Percentiles rank a stretch among this genome's conserved stretches.
phyloP scores from a whole-genome alignment of 2,888 invertebrate genomes.

The Artemia sinica region DNA sequence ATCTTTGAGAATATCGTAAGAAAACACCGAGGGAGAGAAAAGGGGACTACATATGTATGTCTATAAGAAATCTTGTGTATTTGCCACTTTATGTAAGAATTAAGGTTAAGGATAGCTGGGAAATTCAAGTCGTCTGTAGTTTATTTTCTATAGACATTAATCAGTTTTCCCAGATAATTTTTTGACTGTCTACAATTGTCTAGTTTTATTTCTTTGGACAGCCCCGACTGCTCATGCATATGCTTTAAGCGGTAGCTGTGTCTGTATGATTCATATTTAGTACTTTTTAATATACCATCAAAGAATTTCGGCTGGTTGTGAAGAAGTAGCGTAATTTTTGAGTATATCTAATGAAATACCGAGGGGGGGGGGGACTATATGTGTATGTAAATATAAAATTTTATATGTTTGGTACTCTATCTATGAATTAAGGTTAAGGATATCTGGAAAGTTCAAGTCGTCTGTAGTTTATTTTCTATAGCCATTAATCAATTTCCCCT shows the following conservation, averaged over 20 bases:
- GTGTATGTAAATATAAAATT: too few relatives aligned
- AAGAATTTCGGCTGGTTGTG: too few relatives aligned
- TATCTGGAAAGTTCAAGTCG: slow-evolving; percentile 18
- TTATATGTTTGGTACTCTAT: slow-evolving; percentile 2
- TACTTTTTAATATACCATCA: too few relatives aligned
- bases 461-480: slow-evolving; percentile 19
- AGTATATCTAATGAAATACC: too few relatives aligned
- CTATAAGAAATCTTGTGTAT: not conserved
- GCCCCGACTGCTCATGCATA: not conserved
- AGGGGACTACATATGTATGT: too few relatives aligned
- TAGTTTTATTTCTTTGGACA: not conserved
- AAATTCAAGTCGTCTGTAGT: slow-evolving; percentile 21
- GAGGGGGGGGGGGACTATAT: too few relatives aligned
- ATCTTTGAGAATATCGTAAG: too few relatives aligned
- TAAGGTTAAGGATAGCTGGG: slow-evolving; percentile 2
- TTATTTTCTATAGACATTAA: slow-evolving; percentile 12
- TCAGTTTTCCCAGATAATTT: not conserved
- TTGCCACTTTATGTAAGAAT: slow-evolving; percentile 14
- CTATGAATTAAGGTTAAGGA: slow-evolving; percentile 13
- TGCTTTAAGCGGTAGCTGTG: not conserved
- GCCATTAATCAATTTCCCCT: slow-evolving; percentile 2
- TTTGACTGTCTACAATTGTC: too few relatives aligned
- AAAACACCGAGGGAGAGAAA: too few relatives aligned
- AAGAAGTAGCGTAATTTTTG: too few relatives aligned
- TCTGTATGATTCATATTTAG: not conserved